These are phyloP conservation scores for Labrus mixtus DNA, from an alignment of 2,113 vertebrate species.

Conservation along the genomic window DNA sequence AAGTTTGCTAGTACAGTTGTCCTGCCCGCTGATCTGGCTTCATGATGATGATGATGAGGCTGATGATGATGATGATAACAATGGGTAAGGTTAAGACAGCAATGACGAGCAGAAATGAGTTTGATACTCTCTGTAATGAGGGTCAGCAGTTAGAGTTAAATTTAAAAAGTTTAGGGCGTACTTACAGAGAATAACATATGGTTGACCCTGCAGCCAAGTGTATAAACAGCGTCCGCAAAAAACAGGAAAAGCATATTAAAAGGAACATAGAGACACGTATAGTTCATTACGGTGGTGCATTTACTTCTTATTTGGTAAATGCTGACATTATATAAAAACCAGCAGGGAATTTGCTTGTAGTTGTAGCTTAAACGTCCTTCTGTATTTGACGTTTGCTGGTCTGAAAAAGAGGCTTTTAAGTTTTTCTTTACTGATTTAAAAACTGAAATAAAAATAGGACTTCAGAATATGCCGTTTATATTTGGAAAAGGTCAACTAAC, in stretches of 20 bases:
- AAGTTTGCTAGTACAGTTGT: slow-evolving; percentile 78
- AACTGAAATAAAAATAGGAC: not conserved
- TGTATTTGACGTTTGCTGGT: not conserved
- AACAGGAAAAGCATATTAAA: slow-evolving; percentile 41
- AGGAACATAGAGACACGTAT: not conserved
- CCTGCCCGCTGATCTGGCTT: slow-evolving; percentile 54
- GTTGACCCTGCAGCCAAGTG: not conserved
- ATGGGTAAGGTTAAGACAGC: not conserved
- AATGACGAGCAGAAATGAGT: not conserved
- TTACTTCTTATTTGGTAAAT: too few species aligned
- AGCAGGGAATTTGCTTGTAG: too few species aligned
- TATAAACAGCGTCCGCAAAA: not conserved
- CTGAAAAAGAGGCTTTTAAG: not conserved
- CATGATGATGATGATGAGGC: slow-evolving; percentile 8
- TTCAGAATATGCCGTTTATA: not conserved
- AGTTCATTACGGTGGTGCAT: slow-evolving; percentile 6
- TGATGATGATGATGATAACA: not conserved
- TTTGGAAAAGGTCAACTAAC: slow-evolving; percentile 8
- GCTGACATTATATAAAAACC: too few species aligned
- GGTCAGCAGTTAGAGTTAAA: not conserved
- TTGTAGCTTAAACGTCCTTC: not conserved
- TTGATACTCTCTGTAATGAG: not conserved
- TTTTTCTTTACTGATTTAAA: not conserved
- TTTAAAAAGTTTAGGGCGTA: slow-evolving; percentile 8
- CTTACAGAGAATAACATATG: not conserved